These are phyloP conservation scores for Steatocranus sp. DNA, from an alignment of 2,797 vertebrate genomes.

Conservation along the genomic window DNA sequence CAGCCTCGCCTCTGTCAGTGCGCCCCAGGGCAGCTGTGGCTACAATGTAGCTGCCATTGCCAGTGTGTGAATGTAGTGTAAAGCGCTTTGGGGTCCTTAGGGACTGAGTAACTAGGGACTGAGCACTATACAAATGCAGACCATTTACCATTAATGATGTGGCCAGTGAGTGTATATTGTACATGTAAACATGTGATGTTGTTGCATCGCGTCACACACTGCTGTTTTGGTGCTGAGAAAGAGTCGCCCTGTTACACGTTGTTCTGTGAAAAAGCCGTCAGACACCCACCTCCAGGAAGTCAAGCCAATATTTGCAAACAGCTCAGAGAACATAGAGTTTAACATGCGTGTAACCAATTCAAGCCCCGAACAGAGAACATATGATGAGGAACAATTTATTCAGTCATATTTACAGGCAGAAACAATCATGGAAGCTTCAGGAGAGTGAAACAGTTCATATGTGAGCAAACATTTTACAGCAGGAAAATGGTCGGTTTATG, in stretches of 20 bases:
- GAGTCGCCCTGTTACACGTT: background rate
- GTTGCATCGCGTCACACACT: too few species aligned
- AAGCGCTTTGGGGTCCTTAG: too few species aligned
- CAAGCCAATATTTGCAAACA: background rate
- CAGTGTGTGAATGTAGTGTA: too few species aligned
- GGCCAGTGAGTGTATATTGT: background rate
- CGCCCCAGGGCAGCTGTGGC: too few species aligned
- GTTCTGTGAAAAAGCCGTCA: background rate
- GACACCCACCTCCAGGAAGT: background rate
- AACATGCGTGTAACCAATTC: background rate
- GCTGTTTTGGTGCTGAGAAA: background rate
- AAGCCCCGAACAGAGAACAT: background rate
- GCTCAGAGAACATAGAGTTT: background rate
- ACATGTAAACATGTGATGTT: background rate
- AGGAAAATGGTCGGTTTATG: conserved; percentile 1
- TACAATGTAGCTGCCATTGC: too few species aligned
- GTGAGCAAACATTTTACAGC: conserved; percentile 20
- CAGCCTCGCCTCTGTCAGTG: too few species aligned
- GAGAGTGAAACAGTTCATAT: background rate
- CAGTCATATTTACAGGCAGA: conserved; percentile 52
- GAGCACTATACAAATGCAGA: too few species aligned
- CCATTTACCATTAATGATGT: too few species aligned
- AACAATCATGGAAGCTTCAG: background rate
- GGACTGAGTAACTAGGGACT: too few species aligned
- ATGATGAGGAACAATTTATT: conserved; percentile 49